Percentiles rank a stretch among this genome's conserved stretches.
Conservation (phyloP, 2,888 invertebrate species). For the Drosophila dives region DNA sequence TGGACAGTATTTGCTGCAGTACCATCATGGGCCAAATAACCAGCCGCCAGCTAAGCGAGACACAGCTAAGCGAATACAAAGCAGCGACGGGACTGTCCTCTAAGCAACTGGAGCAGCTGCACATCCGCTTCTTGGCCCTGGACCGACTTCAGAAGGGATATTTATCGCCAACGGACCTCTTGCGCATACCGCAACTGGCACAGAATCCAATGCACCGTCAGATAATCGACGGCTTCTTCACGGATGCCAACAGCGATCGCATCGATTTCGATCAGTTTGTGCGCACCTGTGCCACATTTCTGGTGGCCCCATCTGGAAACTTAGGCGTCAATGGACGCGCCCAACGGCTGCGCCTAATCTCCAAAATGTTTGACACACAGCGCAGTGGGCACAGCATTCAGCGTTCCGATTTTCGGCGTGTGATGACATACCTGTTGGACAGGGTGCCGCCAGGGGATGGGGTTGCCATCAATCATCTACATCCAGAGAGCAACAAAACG, state of each 20-base stretch:
- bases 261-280: conserved; percentile 49
- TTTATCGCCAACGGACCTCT: conserved; percentile 53
- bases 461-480: background rate
- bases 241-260: conserved; percentile 19
- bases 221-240: conserved; percentile 59
- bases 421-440: conserved; percentile 33
- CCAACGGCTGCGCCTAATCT: conserved; percentile 48
- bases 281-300: conserved; percentile 41
- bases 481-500: background rate
- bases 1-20: background rate
- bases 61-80: conserved; percentile 24
- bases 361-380: conserved; percentile 46
- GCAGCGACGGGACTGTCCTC: conserved; percentile 29
- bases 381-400: conserved; percentile 28
- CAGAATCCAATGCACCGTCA: conserved; percentile 56
- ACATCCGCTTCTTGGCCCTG: conserved; percentile 37
- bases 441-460: conserved; percentile 14
- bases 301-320: conserved; percentile 32
- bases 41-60: conserved; percentile 38
- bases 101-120: conserved; percentile 33
- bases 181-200: conserved; percentile 59
- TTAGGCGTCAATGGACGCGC: conserved; percentile 14
- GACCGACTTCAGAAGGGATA: conserved; percentile 53
- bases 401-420: conserved; percentile 41
- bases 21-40: conserved; percentile 32